Evolutionary conservation across 2,888 invertebrate species (phyloP).

Genomic region (Adela reaumurella): DNA sequence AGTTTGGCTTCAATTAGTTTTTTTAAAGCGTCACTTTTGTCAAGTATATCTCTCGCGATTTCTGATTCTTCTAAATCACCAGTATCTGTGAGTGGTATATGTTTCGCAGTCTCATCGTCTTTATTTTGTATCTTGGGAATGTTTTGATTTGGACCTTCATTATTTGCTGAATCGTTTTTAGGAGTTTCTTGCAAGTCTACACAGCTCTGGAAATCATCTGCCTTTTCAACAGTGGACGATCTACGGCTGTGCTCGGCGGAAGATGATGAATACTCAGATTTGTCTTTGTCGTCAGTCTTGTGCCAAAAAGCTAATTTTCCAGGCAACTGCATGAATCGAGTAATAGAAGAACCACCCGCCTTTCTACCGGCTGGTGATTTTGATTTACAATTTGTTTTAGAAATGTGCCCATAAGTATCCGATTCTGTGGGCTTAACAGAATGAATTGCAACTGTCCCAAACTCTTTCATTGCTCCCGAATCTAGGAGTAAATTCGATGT

Average conservation of each 20-base stretch:
- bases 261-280: constrained; percentile 31
- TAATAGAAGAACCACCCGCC: constrained; percentile 29
- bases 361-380: constrained; percentile 31
- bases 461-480: constrained; percentile 30
- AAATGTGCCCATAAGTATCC: not conserved
- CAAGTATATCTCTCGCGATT: constrained; percentile 30
- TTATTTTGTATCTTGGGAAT: constrained; percentile 6
- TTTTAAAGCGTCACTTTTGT: constrained; percentile 39
- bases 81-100: constrained; percentile 24
- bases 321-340: constrained; percentile 50
- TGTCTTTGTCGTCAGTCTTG: constrained; percentile 36
- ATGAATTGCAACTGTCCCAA: constrained; percentile 16
- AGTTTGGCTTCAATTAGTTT: constrained; percentile 42
- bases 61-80: constrained; percentile 22
- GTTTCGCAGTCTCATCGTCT: constrained; percentile 16
- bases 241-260: constrained; percentile 27
- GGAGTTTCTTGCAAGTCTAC: constrained; percentile 18
- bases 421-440: constrained; percentile 7
- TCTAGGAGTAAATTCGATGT: too few species aligned
- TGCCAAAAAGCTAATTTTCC: constrained; percentile 57
- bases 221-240: constrained; percentile 27
- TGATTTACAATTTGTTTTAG: constrained; percentile 29
- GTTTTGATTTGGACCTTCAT: constrained; percentile 1
- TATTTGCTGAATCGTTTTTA: not conserved
- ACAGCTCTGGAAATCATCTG: constrained; percentile 31